Evolutionary conservation across 1,140 invertebrate species (phyloP).

Genomic region (Eupeodes corollae): DNA sequence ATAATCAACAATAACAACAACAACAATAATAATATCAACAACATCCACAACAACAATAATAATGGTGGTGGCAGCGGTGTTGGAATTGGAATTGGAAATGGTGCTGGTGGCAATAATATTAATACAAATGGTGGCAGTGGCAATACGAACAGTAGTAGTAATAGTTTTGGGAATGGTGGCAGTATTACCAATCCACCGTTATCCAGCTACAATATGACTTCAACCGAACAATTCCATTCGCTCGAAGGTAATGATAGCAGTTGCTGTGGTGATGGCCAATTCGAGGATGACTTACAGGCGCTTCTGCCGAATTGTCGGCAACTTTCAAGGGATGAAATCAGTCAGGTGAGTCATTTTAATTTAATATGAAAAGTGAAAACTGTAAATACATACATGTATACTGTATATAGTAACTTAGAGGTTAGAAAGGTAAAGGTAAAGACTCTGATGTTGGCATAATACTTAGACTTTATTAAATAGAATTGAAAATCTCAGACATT

Average conservation of each 20-base stretch:
- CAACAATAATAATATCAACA: too few relatives aligned
- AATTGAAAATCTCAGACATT: too few relatives aligned
- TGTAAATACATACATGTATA: too few relatives aligned
- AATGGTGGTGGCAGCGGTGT: too few relatives aligned
- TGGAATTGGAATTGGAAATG: background rate
- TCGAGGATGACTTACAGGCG: slow-evolving; percentile 34
- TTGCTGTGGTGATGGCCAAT: slow-evolving; percentile 15
- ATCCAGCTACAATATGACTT: slow-evolving; percentile 1
- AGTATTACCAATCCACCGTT: slow-evolving; percentile 4
- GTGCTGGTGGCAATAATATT: background rate
- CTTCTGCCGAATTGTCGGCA: slow-evolving; percentile 30
- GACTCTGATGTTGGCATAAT: too few relatives aligned
- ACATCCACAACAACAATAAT: too few relatives aligned
- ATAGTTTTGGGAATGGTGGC: slow-evolving; percentile 8
- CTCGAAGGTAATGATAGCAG: slow-evolving; percentile 11
- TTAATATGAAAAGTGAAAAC: too few relatives aligned
- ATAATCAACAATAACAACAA: too few relatives aligned
- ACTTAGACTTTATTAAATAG: too few relatives aligned
- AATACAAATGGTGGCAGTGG: slow-evolving; percentile 8
- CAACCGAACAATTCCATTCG: slow-evolving; percentile 12
- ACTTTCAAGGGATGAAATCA: slow-evolving; percentile 34
- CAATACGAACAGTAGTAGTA: slow-evolving; percentile 6
- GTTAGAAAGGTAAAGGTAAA: too few relatives aligned
- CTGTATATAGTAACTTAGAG: too few relatives aligned
- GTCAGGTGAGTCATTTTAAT: slow-evolving; percentile 26